Base-by-base conservation (phyloP, 2,888 invertebrate species). In the Micoletzkya japonica region DNA sequence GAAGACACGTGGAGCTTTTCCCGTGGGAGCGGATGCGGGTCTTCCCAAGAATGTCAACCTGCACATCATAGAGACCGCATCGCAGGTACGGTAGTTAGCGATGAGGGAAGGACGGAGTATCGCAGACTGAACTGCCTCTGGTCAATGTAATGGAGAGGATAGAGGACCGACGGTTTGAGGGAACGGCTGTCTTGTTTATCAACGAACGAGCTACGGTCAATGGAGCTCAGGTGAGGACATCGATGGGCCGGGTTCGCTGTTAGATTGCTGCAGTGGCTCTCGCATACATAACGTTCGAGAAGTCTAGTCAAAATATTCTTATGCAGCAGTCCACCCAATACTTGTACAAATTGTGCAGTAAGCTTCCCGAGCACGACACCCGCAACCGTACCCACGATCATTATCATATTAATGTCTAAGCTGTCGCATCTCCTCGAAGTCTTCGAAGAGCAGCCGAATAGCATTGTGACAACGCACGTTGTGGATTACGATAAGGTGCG, bases 1-100 rank as follows among this genome's bases (percentile, higher is more conserved):
- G 2, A n/a, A 17, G 14, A 58, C 50, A 34, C 60, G 71, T 36
- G 73, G 73, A 20, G 30, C 52, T 2, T 20, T 50, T 30, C 74
- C 73, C 1, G n/a, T 36, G 1, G 73, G 73, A 10, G 73, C 73
- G 1, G 73, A 73, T 63, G 61, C 71, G 24, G 70, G 72, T 20
- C 26, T 68, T 7, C 59, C 59, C 34, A 17, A 56, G n/a, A 50
- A 36, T 24, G 49, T 68, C 20, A 32, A 28, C n/a, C 39, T 68
- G 44, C 28, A 2, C 17, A 56, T 68, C 30, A 24, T 68, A 2
- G 34, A 58, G 39, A 58, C 49, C 4, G 68, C 39, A 28, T 26
- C 17, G 20, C 39, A 68, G 68, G 68, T 68, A 20, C 26, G 39
- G 37, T n/a, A n/a, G n/a, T n/a, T n/a, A n/a, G n/a, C n/a, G n/a